Evolutionary conservation across 2,113 vertebrate species (phyloP).

Genomic region (Caretta caretta): DNA sequence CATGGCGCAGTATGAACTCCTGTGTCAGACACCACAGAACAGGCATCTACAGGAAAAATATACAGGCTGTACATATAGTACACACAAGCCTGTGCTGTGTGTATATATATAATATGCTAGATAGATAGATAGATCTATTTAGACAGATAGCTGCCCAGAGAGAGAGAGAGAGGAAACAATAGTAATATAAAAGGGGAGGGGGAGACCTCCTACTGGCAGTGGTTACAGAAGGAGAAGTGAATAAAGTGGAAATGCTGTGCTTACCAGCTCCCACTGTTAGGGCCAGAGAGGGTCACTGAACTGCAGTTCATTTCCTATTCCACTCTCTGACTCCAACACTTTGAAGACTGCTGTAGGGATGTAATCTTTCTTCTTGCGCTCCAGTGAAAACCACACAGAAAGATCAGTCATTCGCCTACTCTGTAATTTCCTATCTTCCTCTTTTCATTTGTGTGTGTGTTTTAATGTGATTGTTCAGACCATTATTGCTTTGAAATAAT

Average conservation of each 20-base stretch:
- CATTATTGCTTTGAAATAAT: slow-evolving; percentile 38
- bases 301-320: slow-evolving; percentile 76
- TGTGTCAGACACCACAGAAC: slow-evolving; percentile 33
- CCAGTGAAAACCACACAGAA: slow-evolving; percentile 66
- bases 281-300: slow-evolving; percentile 77
- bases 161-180: slow-evolving; percentile 6
- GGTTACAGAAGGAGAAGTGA: slow-evolving; percentile 63
- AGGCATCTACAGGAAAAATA: neutral
- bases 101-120: neutral
- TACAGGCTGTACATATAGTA: neutral
- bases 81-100: neutral
- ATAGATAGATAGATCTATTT: neutral
- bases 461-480: slow-evolving; percentile 43
- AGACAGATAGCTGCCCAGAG: neutral
- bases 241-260: slow-evolving; percentile 73
- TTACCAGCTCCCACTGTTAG: slow-evolving; percentile 73
- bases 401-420: slow-evolving; percentile 62
- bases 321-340: slow-evolving; percentile 66
- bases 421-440: slow-evolving; percentile 57
- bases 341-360: slow-evolving; percentile 74
- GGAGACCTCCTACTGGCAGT: slow-evolving; percentile 39
- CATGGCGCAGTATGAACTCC: neutral
- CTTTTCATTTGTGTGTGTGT: slow-evolving; percentile 43
- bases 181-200: slow-evolving; percentile 14
- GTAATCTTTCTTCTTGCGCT: slow-evolving; percentile 71